Percentiles rank a stretch among this genome's conserved stretches.
These are phyloP conservation scores for Sebastes fasciatus DNA, from an alignment of 2,113 vertebrate species.

Conservation along the genomic window DNA sequence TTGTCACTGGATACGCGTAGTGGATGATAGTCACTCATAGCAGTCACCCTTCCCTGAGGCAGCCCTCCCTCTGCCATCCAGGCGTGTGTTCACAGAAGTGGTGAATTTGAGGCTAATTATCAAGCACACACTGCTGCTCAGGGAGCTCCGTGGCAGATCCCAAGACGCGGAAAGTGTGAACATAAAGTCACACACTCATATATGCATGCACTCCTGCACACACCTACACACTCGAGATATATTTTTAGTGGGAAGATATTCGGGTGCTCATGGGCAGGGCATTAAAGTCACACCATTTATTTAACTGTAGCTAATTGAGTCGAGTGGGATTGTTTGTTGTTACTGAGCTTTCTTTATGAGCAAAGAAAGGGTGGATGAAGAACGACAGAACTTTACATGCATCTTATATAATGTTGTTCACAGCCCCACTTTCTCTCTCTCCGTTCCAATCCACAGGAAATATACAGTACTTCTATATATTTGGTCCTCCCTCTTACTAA, in stretches of 20 bases:
- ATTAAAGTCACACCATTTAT: conserved; percentile 70
- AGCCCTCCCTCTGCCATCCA: conserved; percentile 34
- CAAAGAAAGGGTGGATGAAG: conserved; percentile 3
- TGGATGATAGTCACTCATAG: conserved; percentile 47
- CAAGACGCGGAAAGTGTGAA: conserved; percentile 47
- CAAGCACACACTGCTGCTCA: conserved; percentile 54
- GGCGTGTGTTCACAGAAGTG: conserved; percentile 47
- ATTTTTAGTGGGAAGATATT: conserved; percentile 44
- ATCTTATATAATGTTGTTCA: conserved; percentile 14
- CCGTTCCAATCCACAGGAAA: background rate
- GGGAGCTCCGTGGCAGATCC: conserved; percentile 58
- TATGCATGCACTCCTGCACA: conserved; percentile 9
- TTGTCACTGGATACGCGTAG: conserved; percentile 9
- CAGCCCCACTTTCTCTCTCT: background rate
- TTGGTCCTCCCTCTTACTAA: background rate
- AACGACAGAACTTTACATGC: background rate
- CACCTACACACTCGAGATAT: conserved; percentile 44
- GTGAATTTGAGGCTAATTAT: conserved; percentile 68
- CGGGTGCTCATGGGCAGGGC: conserved; percentile 48
- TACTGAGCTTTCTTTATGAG: conserved; percentile 66
- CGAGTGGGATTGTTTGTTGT: conserved; percentile 77
- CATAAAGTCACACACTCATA: conserved; percentile 26
- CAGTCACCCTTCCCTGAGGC: conserved; percentile 54
- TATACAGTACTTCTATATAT: background rate
- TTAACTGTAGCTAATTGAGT: conserved; percentile 86